Base-by-base conservation (phyloP, 2,797 vertebrate species). In the Lepus oiostolus region DNA sequence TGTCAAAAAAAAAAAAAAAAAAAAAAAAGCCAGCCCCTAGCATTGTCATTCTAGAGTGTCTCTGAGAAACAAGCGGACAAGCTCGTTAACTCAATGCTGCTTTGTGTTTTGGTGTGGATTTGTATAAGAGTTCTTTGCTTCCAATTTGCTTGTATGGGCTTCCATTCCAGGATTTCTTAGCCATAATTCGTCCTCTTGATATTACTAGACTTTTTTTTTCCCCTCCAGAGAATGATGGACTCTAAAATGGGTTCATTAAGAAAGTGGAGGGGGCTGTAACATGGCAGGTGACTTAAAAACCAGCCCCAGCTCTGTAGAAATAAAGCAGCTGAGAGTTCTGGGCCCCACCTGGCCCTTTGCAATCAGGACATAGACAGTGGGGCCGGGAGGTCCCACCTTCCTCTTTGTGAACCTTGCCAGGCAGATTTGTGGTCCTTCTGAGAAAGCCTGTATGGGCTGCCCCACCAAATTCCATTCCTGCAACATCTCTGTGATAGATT, bases 401-500 rank as follows among this genome's bases (percentile, higher is more conserved):
- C 4, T 11, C 5, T 11, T 60, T 54, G 32, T 63, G 9, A 52
- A 74, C 50, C 5, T 35, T 89, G 13, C 13, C 62, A n/a, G 50
- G 2, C 38, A 75, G 21, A 21, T 90, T 81, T 85, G 17, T 16
- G n/a, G n/a, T 60, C 17, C 50, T 88, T 94, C 87, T 95, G n/a
- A 35, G 88, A 91, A 92, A 80, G 28, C 47, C 50, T 60, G 1
- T 62, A 7, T 74, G 76, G 12, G n/a, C 60, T 95, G 28, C 19
- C 13, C 62, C 13, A 68, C 75, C 75, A 76, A 38, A 71, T 84
- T 83, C 62, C 72, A 7, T 28, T 79, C 17, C 54, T 83, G 24
- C 42, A 35, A 67, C 26, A 84, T 63, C n/a, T 96, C 68, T 95
- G 47, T 30, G 32, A 91, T 65, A 63, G 52, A 93, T 72, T 88